Conservation (phyloP, 2,888 invertebrate species). For the Diachrysia chrysitis region DNA sequence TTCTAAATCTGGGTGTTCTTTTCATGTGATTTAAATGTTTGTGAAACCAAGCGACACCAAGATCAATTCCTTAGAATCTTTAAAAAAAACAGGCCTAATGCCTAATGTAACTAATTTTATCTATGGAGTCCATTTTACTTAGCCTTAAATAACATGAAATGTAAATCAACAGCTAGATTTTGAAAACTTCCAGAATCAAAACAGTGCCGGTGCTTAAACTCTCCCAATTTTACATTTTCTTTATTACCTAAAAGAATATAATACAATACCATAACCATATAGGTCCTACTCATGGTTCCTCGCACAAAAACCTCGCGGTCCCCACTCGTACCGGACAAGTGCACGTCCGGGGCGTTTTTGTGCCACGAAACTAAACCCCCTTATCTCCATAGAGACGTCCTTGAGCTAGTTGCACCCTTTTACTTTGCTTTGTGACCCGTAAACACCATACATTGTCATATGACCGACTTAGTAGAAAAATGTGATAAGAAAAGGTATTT, state of each 20-base stretch:
- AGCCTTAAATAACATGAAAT: too few species aligned
- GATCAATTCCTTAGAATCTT: too few species aligned
- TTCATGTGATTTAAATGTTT: too few species aligned
- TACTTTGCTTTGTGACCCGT: constrained; percentile 40
- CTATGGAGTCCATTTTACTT: too few species aligned
- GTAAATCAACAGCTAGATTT: too few species aligned
- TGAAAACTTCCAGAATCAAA: too few species aligned
- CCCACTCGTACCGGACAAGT: background rate
- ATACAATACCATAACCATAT: constrained; percentile 21
- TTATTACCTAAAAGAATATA: background rate
- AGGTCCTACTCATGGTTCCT: constrained; percentile 12
- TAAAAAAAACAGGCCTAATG: too few species aligned
- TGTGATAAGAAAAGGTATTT: background rate
- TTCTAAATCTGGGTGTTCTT: too few species aligned
- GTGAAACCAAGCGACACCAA: too few species aligned
- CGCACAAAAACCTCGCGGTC: constrained; percentile 14
- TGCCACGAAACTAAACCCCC: constrained; percentile 23
- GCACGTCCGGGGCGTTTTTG: constrained; percentile 23
- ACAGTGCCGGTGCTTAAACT: too few species aligned
- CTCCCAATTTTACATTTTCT: too few species aligned
- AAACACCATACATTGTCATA: constrained; percentile 16
- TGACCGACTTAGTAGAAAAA: constrained; percentile 19
- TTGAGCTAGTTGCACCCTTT: constrained; percentile 53
- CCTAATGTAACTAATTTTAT: too few species aligned
- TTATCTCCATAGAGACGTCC: constrained; percentile 39